Evolutionary conservation across 23 tunicate species (phyloP), one percentile per base, ranked within the genome.

Genomic region (Trididemnum clinides): DNA sequence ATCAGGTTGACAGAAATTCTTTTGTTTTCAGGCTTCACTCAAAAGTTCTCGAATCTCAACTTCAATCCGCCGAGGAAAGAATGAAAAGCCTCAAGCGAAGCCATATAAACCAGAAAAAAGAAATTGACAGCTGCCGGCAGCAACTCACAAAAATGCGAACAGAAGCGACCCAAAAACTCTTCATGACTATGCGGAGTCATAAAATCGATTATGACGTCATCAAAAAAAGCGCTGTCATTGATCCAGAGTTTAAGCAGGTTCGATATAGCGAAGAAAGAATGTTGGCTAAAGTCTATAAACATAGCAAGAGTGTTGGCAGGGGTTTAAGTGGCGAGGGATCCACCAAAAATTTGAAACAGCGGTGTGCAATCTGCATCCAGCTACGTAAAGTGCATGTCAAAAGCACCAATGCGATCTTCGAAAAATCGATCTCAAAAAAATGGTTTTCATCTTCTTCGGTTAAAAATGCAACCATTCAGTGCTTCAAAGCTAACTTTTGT

Each of bases 111-210:
- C 75, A 66, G n/a, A 20, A 30, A 36, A 66, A 66, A 31, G 37
- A 66, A 23, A 29, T 66, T 6, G 22, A 28, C 10, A 66, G 6
- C 10, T 66, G 30, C 19, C 36, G 37, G 6, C 12, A 66, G 1
- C 83, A 88, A 57, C 39, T 88, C 27, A 31, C 59, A 35, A 36
- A 82, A 1, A 15, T 54, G 25, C 38, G 66, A 62, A 27, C 34
- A 75, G 33, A 33, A 29, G 81, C 82, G 39, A 58, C 50, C 12
- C 87, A 82, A 35, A 82, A 59, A 38, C 26, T 88, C 34, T 82
- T 88, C 39, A 0, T 88, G 75, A 82, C 83, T 64, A n/a, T 88
- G 57, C 27, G 28, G 22, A 73, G 62, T 22, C 92, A 82, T 83
- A 57, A 34, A 28, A n/a, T 63, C 36, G 63, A 81, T 28, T 33